Conservation (phyloP, 2,888 invertebrate genomes). For the Azorinus chamasolen region DNA sequence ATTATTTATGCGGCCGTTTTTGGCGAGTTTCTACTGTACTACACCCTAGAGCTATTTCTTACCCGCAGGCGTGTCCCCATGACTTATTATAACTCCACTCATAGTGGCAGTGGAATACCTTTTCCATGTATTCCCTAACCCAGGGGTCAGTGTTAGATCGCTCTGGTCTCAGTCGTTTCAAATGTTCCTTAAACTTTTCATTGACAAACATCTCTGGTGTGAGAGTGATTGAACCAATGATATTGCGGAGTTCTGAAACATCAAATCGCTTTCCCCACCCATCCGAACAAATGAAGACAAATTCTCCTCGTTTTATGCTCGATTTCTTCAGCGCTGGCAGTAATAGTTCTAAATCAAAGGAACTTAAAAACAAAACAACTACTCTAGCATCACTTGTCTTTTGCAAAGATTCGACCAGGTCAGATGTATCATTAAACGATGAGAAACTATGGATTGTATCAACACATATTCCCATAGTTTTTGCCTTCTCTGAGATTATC, state of each 20-base stretch:
- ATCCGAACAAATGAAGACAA: constrained; percentile 64
- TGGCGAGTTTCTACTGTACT: too few species aligned
- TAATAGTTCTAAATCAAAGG: constrained; percentile 36
- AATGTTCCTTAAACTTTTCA: constrained; percentile 35
- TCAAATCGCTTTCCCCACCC: constrained; percentile 55
- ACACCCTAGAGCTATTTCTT: too few species aligned
- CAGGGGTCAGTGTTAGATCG: constrained; percentile 43
- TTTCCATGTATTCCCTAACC: constrained; percentile 57
- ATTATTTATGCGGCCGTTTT: too few species aligned
- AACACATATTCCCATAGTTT: constrained; percentile 51
- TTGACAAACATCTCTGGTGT: constrained; percentile 53
- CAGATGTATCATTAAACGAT: constrained; percentile 1
- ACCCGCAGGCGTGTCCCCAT: constrained; percentile 38
- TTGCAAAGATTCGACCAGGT: constrained; percentile 29
- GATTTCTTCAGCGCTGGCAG: constrained; percentile 25
- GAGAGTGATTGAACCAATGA: constrained; percentile 55
- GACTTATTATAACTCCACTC: constrained; percentile 66
- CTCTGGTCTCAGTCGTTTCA: constrained; percentile 32
- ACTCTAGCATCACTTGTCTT: constrained; percentile 40
- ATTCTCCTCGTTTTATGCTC: constrained; percentile 32
- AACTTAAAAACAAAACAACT: constrained; percentile 57
- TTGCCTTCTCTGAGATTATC: constrained; percentile 10
- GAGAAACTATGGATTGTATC: constrained; percentile 42
- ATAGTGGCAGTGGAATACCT: constrained; percentile 55
- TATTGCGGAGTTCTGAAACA: constrained; percentile 21